phyloP scores from a whole-genome alignment of 37 sponge, comb jelly and placozoan genomes.

The Trichoplax adhaerens region DNA sequence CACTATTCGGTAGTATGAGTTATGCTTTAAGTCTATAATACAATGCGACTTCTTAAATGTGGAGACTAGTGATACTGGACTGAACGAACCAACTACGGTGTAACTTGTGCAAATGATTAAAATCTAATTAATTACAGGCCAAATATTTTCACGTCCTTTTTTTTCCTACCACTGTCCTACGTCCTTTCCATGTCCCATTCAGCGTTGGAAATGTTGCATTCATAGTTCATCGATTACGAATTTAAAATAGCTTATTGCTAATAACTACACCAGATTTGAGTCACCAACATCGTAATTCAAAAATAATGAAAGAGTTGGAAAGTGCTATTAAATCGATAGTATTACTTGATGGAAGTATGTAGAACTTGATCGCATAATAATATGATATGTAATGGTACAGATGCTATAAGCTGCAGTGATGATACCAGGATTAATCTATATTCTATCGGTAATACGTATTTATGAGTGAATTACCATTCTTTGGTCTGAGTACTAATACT shows the following conservation, averaged over 20 bases:
- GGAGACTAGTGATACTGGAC: neutral
- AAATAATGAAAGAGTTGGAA: constrained; percentile 53
- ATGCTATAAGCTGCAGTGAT: too few species aligned
- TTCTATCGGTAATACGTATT: too few species aligned
- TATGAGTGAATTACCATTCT: too few species aligned
- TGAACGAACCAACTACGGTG: neutral
- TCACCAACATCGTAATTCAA: constrained; percentile 45
- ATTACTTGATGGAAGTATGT: constrained; percentile 47
- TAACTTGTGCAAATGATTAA: neutral
- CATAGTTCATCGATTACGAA: constrained; percentile 32
- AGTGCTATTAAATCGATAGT: constrained; percentile 24
- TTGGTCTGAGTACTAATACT: too few species aligned
- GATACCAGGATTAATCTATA: too few species aligned
- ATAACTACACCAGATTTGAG: constrained; percentile 54
- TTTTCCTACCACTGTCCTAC: constrained; percentile 56
- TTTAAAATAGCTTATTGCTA: constrained; percentile 38
- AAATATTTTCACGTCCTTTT: constrained; percentile 41
- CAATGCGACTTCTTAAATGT: constrained; percentile 45
- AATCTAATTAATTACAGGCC: neutral
- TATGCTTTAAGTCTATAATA: constrained; percentile 23
- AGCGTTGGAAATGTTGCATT: constrained; percentile 43
- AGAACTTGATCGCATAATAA: constrained; percentile 18
- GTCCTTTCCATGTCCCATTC: constrained; percentile 27
- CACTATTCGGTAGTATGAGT: neutral
- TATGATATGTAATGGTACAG: too few species aligned